Percentiles rank a stretch among this genome's conserved stretches.
These are phyloP conservation scores for Microcebus griseorufus DNA, from an alignment of 2,113 vertebrate species.

Conservation along the genomic window DNA sequence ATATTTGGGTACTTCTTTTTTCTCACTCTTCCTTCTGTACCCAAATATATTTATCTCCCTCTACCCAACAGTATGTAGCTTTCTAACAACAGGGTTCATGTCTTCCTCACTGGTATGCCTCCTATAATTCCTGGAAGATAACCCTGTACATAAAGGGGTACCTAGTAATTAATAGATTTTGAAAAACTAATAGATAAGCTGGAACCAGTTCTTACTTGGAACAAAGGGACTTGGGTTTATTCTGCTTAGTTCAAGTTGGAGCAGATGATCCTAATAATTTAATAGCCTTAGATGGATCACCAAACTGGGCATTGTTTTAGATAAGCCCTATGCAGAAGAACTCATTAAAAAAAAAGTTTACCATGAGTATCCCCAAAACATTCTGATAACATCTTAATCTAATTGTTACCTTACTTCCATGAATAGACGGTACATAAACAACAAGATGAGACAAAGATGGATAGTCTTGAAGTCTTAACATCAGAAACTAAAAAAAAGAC, in stretches of 20 bases:
- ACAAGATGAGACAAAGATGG: constrained; percentile 91
- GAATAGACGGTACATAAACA: constrained; percentile 89
- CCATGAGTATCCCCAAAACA: not conserved
- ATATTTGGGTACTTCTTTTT: not conserved
- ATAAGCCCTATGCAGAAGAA: not conserved
- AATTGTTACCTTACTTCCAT: constrained; percentile 90
- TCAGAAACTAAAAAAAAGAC: constrained; percentile 82
- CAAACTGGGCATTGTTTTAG: not conserved
- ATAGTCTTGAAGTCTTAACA: constrained; percentile 90
- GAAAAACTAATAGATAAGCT: not conserved
- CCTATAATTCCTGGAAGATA: not conserved
- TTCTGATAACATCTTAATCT: not conserved
- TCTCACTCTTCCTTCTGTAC: not conserved
- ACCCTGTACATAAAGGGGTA: not conserved
- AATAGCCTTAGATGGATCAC: not conserved
- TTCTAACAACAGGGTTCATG: not conserved
- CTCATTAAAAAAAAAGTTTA: constrained; percentile 17
- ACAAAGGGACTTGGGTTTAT: constrained; percentile 21
- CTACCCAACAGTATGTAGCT: not conserved
- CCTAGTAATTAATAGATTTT: not conserved
- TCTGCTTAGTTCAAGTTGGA: constrained; percentile 63
- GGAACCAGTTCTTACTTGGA: not conserved
- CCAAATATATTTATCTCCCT: not conserved
- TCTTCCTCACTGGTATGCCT: not conserved
- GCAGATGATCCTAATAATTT: not conserved